Evolutionary conservation across 2,888 invertebrate genomes (phyloP), one percentile per base, ranked within the genome.

Genomic region (Caenorhabditis sp.): DNA sequence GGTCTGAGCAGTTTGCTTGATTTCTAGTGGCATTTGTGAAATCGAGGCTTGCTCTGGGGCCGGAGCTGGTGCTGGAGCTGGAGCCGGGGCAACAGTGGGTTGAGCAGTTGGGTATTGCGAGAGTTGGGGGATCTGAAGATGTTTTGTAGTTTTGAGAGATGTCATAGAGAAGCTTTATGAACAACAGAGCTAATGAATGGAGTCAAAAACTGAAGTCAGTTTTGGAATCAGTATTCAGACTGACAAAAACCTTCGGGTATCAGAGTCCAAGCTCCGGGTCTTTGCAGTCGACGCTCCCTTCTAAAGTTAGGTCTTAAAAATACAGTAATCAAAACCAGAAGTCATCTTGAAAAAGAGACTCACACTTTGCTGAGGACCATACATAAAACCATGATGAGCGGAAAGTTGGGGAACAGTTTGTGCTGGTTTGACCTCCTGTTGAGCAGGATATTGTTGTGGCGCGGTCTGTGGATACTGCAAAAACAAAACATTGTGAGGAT

Each of bases 301-400:
- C n/a, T n/a, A n/a, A n/a, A n/a, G n/a, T n/a, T n/a, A n/a, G n/a
- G n/a, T n/a, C n/a, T n/a, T n/a, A n/a, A n/a, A n/a, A n/a, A n/a
- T n/a, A n/a, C n/a, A n/a, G n/a, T n/a, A n/a, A n/a, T n/a, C n/a
- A 24, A 61, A 16, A 41, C 10, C 7, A 19, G 22, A 22, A 22
- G 4, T 31, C 7, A 12, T 24, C 63, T 31, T 26, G 24, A 14
- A 51, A 24, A 51, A 8, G 8, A 1, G 19, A 10, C 58, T 59
- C 19, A 82, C 82, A 22, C 35, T 59, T 73, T 76, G 76, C 22
- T 61, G 58, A 26, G 76, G 82, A n/a, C 72, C 74, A 58, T 82
- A 82, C 35, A 82, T 54, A 44, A 28, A 82, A 14, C 82, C 82
- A 51, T 82, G 76, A 54, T 82, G 82, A 26, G 80, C 72, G 8